phyloP scores from a whole-genome alignment of 2,113 vertebrate genomes.

The Leptocoma aspasia region DNA sequence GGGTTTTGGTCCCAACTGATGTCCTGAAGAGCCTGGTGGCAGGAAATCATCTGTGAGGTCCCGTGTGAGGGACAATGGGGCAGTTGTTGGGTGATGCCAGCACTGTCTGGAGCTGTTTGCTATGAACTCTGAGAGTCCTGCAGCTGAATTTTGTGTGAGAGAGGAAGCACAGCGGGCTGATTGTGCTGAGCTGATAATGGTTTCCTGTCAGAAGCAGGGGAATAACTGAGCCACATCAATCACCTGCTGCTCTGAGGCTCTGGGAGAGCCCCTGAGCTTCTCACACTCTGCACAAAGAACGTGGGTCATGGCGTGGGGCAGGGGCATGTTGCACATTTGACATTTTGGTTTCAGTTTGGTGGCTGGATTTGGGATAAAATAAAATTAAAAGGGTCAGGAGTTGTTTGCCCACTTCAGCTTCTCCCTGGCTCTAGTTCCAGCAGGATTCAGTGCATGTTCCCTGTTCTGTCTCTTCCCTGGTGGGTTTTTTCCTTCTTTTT shows the following conservation, averaged over 20 bases:
- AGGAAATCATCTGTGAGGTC: background rate
- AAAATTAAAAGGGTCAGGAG: background rate
- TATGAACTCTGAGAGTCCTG: background rate
- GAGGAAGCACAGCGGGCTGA: background rate
- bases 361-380: background rate
- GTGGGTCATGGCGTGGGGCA: background rate
- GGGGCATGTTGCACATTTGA: background rate
- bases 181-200: conserved; percentile 32
- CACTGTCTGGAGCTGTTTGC: background rate
- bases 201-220: conserved; percentile 25
- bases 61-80: background rate
- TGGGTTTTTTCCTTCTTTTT: background rate
- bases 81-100: background rate
- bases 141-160: background rate
- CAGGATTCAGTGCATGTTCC: background rate
- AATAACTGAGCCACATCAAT: background rate
- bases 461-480: background rate
- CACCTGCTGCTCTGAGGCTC: background rate
- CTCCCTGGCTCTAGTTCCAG: background rate
- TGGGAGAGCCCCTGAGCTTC: background rate
- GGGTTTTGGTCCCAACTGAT: background rate
- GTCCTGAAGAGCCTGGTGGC: background rate
- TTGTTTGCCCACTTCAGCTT: background rate
- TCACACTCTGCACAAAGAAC: background rate
- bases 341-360: background rate